Conservation (phyloP, 2,113 vertebrate genomes). For the Puntigrus tetrazona region DNA sequence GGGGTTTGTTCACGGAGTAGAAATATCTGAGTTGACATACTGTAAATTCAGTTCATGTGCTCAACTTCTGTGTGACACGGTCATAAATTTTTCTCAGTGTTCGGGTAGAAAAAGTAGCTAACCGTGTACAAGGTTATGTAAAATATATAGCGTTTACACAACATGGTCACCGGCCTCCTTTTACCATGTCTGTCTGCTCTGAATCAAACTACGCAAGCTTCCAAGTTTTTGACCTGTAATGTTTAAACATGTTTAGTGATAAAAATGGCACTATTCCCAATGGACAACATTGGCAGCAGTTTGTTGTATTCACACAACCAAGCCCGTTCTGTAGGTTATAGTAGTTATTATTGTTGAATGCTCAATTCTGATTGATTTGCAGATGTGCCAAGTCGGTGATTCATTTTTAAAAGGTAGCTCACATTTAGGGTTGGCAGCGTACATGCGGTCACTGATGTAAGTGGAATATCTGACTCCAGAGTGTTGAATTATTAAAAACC, state of each 20-base stretch:
- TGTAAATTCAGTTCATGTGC: background rate
- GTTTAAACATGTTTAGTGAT: background rate
- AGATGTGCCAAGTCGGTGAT: background rate
- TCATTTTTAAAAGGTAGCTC: background rate
- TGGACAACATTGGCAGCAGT: background rate
- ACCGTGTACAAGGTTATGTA: background rate
- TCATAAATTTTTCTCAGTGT: background rate
- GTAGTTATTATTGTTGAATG: background rate
- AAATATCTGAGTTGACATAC: background rate
- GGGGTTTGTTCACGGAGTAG: background rate
- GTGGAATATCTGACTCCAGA: background rate
- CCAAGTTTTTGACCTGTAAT: background rate
- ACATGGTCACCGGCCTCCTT: background rate
- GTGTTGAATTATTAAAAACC: background rate
- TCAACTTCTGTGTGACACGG: background rate
- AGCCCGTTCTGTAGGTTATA: background rate
- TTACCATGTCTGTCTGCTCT: background rate
- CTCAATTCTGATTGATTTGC: background rate
- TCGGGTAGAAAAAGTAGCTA: background rate
- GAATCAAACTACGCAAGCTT: background rate
- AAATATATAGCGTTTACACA: background rate
- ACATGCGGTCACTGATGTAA: background rate
- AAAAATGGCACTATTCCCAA: background rate
- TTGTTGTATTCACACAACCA: background rate
- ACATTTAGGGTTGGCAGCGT: background rate